Evolutionary conservation across 2,113 vertebrate genomes (phyloP), one percentile per base, ranked within the genome.

Genomic region (Ascaphus truei): DNA sequence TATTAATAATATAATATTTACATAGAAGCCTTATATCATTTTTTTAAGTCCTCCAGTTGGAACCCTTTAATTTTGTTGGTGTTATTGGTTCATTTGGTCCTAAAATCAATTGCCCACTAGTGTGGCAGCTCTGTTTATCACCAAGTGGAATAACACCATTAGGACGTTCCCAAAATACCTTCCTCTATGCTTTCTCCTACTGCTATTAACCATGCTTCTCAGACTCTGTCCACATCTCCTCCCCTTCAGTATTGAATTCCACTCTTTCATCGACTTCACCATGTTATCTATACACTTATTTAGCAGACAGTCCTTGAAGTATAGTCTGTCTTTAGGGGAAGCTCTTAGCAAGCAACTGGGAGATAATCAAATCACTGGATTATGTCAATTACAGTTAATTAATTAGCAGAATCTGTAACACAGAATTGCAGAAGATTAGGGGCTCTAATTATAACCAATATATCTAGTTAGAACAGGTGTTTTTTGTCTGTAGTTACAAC

Each of bases 351-450:
- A 61, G 58, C 27, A 61, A 61, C 43, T 61, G 39, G 58, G n/a
- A 45, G 29, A 61, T 61, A 61, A 47, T 61, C 26, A 47, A 61
- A 39, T 30, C 39, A 43, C 39, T 47, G 37, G 58, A 45, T 29
- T 61, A 61, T 61, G 58, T 61, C 58, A 61, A 27, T 45, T 61
- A 47, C 27, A 47, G 37, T 61, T 61, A 45, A 45, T 61, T 61
- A 61, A 61, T 61, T 47, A 61, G 25, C 13, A 31, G 15, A 61
- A 30, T 45, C 4, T 45, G 39, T 31, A 7, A 25, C 13, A 45
- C 39, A 20, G 16, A 61, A 61, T 36, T 45, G 58, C 37, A 39
- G 12, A 36, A 47, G 37, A 61, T 47, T 18, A 29, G 3, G 37
- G 26, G 39, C 20, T 61, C 58, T 61, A 37, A 61, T 61, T 47